Base-by-base conservation (phyloP, 2,888 invertebrate genomes). In the Drosophila mulleri region DNA sequence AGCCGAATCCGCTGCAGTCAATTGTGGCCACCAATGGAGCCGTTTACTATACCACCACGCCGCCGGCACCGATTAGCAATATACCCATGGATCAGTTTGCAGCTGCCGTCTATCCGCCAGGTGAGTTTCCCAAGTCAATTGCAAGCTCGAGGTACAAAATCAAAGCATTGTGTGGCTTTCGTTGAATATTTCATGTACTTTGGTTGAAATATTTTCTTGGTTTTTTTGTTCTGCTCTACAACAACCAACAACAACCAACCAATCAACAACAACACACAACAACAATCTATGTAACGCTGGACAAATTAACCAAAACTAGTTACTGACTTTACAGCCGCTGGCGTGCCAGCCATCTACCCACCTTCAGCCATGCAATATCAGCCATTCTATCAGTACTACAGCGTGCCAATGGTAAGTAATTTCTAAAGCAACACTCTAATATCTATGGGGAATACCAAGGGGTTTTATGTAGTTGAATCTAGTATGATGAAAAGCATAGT, bases 371-470 rank as follows among this genome's bases (percentile, higher is more conserved):
- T 93, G 93, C 93, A 93, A 91, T 93, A 93, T 91, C 93, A 93
- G 90, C 93, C 93, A 91, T 93, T 93, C 86, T 93, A 93, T 91
- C 93, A 93, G 86, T 93, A 93, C 90, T 93, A 93, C 90, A 93
- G 93, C 86, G 93, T 93, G 92, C 93, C 93, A 92, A 93, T 93
- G 93, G 93, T 93, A 78, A 91, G 88, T 88, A 39, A 35, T 9
- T 4, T 3, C 0, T 3, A n/a, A n/a, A 6, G 1, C 11, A 23
- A 44, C 1, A 50, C 12, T 8, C 5, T 29, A 29, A 1, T 2
- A 29, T 26, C 2, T 23, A 26, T 26, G 5, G 37, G 16, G 16
- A 2, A 37, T 2, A 14, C 5, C 14, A 4, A 6, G 26, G 26
- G 4, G 7, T 6, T 3, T 6, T 26, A 26, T 26, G 5, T 0